Evolutionary conservation across 2,797 vertebrate genomes (phyloP).

Genomic region (Chloroceryle amazona): DNA sequence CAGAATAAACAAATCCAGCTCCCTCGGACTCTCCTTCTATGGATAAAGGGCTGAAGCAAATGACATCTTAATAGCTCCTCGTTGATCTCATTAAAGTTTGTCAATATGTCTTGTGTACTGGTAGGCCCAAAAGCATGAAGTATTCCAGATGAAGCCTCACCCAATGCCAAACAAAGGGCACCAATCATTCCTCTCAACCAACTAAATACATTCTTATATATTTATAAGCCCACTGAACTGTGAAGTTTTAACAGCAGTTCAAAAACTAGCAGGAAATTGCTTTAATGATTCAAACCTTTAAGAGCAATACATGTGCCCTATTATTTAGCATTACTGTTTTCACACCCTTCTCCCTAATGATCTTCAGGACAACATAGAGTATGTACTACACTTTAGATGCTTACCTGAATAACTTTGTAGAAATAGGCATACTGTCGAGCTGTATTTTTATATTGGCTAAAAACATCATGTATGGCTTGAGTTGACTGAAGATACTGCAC

Average conservation of each 20-base stretch:
- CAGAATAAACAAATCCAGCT: not conserved
- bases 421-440: conserved; percentile 98
- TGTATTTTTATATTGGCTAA: conserved; percentile 98
- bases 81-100: not conserved
- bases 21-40: not conserved
- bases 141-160: not conserved
- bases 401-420: conserved; percentile 96
- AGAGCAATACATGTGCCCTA: not conserved
- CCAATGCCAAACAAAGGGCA: not conserved
- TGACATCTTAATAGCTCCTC: not conserved
- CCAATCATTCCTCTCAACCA: not conserved
- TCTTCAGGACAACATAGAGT: not conserved
- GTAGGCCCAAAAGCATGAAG: not conserved
- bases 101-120: not conserved
- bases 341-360: not conserved
- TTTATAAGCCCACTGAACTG: not conserved
- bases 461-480: conserved; percentile 94
- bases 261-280: not conserved
- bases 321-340: not conserved
- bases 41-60: not conserved
- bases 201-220: not conserved
- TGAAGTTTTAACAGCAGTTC: not conserved
- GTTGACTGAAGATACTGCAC: conserved; percentile 92
- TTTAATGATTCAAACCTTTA: not conserved
- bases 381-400: not conserved